A percentile compares a stretch with the other conserved stretches of the same genome.
phyloP scores from a whole-genome alignment of 2,888 invertebrate genomes.

The Metalampra italica region DNA sequence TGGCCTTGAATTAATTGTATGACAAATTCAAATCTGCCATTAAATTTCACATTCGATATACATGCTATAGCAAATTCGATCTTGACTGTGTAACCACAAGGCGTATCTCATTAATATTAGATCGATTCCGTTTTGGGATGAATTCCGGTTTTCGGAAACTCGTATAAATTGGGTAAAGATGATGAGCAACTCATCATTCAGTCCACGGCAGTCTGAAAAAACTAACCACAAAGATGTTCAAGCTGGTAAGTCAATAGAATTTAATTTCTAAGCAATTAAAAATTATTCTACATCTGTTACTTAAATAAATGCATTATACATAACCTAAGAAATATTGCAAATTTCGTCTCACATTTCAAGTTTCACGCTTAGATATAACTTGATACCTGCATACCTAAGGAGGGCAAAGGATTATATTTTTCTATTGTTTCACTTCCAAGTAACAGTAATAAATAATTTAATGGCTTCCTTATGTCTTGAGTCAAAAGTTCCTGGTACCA shows the following conservation, averaged over 20 bases:
- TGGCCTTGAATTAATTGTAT: constrained; percentile 23
- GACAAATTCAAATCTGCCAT: constrained; percentile 15
- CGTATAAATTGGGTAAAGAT: constrained; percentile 22
- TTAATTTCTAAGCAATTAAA: neutral
- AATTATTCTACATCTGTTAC: no score
- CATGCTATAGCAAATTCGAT: constrained; percentile 11
- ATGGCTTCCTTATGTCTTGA: no score
- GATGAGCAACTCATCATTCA: constrained; percentile 22
- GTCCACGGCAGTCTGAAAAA: constrained; percentile 20
- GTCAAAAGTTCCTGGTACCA: no score
- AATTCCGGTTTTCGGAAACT: constrained; percentile 21
- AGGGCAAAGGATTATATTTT: no score
- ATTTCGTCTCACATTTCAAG: neutral
- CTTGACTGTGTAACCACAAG: constrained; percentile 10
- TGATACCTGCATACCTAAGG: no score
- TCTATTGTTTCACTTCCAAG: no score
- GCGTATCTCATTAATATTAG: constrained; percentile 10
- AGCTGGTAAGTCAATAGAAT: constrained; percentile 23
- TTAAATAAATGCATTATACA: no score
- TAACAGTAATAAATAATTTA: no score
- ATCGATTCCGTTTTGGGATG: constrained; percentile 14
- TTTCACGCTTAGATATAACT: neutral
- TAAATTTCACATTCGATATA: constrained; percentile 10
- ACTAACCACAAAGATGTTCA: constrained; percentile 23
- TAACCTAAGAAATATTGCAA: neutral